Evolutionary conservation across 2,113 vertebrate genomes (phyloP), one percentile per base, ranked within the genome.

Genomic region (Neopipo cinnamomea): DNA sequence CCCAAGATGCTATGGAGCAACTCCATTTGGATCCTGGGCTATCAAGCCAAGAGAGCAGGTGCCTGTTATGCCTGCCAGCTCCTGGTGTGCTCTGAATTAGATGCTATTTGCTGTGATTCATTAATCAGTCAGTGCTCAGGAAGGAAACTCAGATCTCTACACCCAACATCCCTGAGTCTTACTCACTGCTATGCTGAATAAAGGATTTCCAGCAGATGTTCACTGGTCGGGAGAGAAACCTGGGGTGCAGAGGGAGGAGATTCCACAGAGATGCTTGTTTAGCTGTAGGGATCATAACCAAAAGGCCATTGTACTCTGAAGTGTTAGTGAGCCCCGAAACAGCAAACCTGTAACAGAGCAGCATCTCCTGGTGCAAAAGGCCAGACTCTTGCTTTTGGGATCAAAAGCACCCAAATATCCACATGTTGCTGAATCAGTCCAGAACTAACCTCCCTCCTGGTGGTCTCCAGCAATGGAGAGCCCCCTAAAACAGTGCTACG

Each of bases 391-490:
- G 7, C 5, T n/a, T n/a, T n/a, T 25, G 14, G n/a, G 30, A 62
- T 6, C n/a, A 41, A 66, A 41, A 62, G 27, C 21, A 53, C 58
- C 47, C 2, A 0, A 42, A 85, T 28, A 75, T 39, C 80, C 89
- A 89, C 56, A 4, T 31, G 86, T 28, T 87, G 87, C 87, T 91
- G 90, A 95, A 93, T 88, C 91, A 86, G 80, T n/a, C 76, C 68
- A 53, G 82, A n/a, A 46, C 23, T 15, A 42, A 61, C 42, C n/a
- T 49, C 28, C 46, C 28, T 50, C 74, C 74, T 30, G 14, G n/a
- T 6, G 62, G 11, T 35, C 74, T 39, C 76, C 92, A 66, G 68
- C 50, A 22, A 7, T 0, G 1, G 55, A 46, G 27, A 67, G 27
- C 3, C 3, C n/a, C 76, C 75, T 16, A 1, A n/a, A 20, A 46